Conservation (phyloP, 2,113 vertebrate species). For the Stigmatopora argus region DNA sequence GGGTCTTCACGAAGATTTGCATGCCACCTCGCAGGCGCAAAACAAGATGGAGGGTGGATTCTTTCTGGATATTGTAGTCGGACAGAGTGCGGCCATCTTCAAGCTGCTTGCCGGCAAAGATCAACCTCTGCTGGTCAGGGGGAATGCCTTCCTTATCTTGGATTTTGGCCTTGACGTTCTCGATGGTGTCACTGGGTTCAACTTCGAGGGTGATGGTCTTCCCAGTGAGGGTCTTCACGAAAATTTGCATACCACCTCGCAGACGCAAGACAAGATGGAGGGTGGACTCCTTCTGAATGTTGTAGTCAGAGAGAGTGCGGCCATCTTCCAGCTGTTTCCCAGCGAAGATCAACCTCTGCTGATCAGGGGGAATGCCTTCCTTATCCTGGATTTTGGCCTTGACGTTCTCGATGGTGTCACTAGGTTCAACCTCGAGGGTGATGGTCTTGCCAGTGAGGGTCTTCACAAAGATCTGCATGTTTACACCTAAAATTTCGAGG, state of each 20-base stretch:
- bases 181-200: conserved; percentile 46
- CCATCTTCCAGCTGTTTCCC: neutral
- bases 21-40: conserved; percentile 23
- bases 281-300: too few relatives aligned
- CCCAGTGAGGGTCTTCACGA: conserved; percentile 48
- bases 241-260: conserved; percentile 25
- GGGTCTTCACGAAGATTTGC: neutral
- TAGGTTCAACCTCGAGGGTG: neutral
- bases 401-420: conserved; percentile 1
- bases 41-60: conserved; percentile 49
- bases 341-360: conserved; percentile 1
- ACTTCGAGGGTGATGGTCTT: conserved; percentile 46
- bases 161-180: conserved; percentile 47
- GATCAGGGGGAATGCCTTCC: neutral
- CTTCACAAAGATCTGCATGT: conserved; percentile 25
- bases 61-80: conserved; percentile 48
- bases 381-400: conserved; percentile 1
- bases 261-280: conserved; percentile 1
- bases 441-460: conserved; percentile 2
- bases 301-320: neutral
- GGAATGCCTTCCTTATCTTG: conserved; percentile 52
- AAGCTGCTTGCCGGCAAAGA: conserved; percentile 44
- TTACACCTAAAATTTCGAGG: neutral
- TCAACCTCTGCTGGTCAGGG: conserved; percentile 53
- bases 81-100: conserved; percentile 52